Evolutionary conservation across 2,797 vertebrate species (phyloP).

Genomic region (Enteromius treurensis): DNA sequence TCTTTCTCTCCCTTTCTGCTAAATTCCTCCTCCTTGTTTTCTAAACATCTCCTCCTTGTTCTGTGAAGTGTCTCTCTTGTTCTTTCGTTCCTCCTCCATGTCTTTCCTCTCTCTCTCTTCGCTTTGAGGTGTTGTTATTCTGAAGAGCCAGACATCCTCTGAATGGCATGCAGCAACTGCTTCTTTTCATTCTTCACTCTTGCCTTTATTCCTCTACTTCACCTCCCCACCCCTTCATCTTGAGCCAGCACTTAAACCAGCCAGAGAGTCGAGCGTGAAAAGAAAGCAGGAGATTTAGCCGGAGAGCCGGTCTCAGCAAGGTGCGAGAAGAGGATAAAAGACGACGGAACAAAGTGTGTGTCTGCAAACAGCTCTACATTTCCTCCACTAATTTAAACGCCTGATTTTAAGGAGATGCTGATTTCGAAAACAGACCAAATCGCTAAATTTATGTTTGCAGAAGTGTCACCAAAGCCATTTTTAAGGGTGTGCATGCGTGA

Average conservation of each 20-base stretch:
- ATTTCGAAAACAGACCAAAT: conserved; percentile 12
- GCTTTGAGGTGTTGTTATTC: conserved; percentile 54
- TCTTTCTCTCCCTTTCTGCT: conserved; percentile 16
- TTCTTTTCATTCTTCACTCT: conserved; percentile 55
- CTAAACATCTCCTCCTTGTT: conserved; percentile 55
- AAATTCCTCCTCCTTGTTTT: conserved; percentile 51
- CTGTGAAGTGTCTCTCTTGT: conserved; percentile 54
- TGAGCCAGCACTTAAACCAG: conserved; percentile 52
- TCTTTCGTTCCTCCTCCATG: conserved; percentile 46
- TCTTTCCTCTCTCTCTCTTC: conserved; percentile 45
- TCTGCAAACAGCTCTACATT: conserved; percentile 30
- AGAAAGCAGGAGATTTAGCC: conserved; percentile 43
- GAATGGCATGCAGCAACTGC: conserved; percentile 54
- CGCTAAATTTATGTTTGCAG: conserved; percentile 2
- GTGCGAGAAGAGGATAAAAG: conserved; percentile 31
- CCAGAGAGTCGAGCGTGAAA: conserved; percentile 39
- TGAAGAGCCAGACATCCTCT: conserved; percentile 49
- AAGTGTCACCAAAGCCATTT: conserved; percentile 18
- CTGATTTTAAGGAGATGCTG: background rate
- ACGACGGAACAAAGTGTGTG: conserved; percentile 9
- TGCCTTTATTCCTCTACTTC: conserved; percentile 54
- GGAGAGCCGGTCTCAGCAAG: conserved; percentile 23
- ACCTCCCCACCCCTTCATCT: conserved; percentile 48
- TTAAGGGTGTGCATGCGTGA: conserved; percentile 30
- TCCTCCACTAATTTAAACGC: background rate